phyloP scores from a whole-genome alignment of 30 jellyfish, hydroid and myxozoan genomes.

The Turritopsis dohrnii region DNA sequence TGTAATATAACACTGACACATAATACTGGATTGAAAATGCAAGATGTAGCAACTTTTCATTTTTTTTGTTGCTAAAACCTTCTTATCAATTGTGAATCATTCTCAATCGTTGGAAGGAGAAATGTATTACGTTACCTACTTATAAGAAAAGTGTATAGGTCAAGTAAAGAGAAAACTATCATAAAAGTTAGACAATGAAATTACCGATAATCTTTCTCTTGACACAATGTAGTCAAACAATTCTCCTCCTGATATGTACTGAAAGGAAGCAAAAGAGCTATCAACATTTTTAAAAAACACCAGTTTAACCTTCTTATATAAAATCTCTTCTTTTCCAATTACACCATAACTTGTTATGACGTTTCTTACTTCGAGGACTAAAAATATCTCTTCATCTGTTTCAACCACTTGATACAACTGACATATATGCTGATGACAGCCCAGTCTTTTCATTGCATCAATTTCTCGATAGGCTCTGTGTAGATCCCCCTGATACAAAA shows the following conservation, averaged over 20 bases:
- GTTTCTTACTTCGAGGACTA: constrained; percentile 77
- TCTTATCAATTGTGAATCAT: no score
- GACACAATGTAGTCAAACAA: constrained; percentile 94
- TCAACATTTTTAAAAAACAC: no score
- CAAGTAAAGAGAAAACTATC: neutral
- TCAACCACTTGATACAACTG: constrained; percentile 95
- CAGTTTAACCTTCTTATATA: no score
- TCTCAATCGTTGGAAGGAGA: no score
- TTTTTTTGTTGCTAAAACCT: no score
- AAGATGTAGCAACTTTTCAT: no score
- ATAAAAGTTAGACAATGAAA: constrained; percentile 6
- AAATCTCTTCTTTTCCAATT: no score
- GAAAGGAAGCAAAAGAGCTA: constrained; percentile 21
- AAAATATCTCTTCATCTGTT: constrained; percentile 69
- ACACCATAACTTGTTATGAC: no score
- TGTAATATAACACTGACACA: no score
- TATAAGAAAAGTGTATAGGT: neutral
- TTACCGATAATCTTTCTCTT: constrained; percentile 65
- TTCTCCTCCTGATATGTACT: constrained; percentile 97
- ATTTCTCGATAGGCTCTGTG: constrained; percentile 95
- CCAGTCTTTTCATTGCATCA: constrained; percentile 83
- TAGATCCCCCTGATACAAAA: constrained; percentile 77
- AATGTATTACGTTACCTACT: neutral
- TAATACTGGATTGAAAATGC: no score
- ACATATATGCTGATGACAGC: constrained; percentile 87